Conservation (phyloP, 35 echinoderm and acorn worm species). For the Patiria miniata region DNA sequence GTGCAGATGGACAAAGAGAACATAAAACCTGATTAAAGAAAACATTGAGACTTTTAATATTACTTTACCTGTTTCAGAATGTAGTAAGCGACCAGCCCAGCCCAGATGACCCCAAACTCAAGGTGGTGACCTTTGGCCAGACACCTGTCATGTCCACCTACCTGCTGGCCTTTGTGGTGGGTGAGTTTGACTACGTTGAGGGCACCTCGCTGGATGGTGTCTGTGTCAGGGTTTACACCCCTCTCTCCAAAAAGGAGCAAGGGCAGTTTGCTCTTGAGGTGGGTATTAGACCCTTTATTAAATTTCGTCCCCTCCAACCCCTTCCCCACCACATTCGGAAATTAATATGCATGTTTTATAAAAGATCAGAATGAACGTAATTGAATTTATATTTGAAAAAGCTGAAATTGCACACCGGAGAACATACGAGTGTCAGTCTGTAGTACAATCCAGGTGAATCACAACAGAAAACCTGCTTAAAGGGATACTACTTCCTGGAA, state of each 20-base stretch:
- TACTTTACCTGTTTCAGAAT: conserved; percentile 53
- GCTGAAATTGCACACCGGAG: too few relatives aligned
- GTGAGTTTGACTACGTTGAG: conserved; percentile 99
- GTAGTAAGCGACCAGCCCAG: conserved; percentile 69
- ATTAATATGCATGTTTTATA: too few relatives aligned
- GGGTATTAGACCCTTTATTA: background rate
- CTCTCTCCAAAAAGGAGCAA: conserved; percentile 84
- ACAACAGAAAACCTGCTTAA: too few relatives aligned
- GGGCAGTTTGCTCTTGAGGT: conserved; percentile 95
- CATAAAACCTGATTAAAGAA: too few relatives aligned
- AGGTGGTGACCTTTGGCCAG: conserved; percentile 74
- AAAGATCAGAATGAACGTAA: too few relatives aligned
- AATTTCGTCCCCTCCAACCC: too few relatives aligned
- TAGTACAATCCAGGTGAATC: too few relatives aligned
- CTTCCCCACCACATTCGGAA: too few relatives aligned
- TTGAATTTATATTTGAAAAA: too few relatives aligned
- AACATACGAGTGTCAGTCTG: too few relatives aligned
- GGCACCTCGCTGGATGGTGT: conserved; percentile 91
- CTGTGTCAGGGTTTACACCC: conserved; percentile 86
- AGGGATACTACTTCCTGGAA: too few relatives aligned
- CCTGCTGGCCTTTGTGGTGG: conserved; percentile 91
- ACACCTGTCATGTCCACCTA: conserved; percentile 99
- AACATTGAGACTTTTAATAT: background rate
- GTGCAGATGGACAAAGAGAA: too few relatives aligned
- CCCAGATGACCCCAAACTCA: conserved; percentile 55